A percentile compares a stretch with the other conserved stretches of the same genome.
Conservation (phyloP, 2,113 vertebrate genomes). For the Mus spicilegus region DNA sequence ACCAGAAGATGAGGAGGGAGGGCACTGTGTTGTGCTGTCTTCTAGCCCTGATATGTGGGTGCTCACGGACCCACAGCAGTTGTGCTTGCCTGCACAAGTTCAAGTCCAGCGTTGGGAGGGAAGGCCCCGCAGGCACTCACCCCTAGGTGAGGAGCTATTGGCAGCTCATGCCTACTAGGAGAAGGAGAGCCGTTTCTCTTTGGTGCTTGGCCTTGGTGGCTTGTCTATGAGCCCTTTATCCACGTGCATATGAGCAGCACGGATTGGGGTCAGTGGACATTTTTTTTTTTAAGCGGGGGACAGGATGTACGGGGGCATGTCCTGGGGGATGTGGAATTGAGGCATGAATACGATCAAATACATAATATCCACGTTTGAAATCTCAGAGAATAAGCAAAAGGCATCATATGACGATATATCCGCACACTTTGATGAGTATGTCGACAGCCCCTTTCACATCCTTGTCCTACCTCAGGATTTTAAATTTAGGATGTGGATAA, state of each 20-base stretch:
- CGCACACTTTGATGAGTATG: neutral
- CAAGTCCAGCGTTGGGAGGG: neutral
- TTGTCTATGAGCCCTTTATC: neutral
- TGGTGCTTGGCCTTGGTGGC: neutral
- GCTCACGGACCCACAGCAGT: too few species aligned
- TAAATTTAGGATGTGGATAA: slow-evolving; percentile 15
- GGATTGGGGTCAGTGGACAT: neutral
- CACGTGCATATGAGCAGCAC: neutral
- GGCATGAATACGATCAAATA: neutral
- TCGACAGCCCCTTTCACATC: neutral
- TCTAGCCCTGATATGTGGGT: neutral
- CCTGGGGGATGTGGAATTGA: neutral
- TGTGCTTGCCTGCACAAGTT: neutral
- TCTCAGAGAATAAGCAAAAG: neutral
- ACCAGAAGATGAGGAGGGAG: too few species aligned
- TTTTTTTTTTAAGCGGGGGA: neutral
- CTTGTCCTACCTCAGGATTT: neutral
- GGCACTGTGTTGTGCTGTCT: neutral
- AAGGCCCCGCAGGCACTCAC: neutral
- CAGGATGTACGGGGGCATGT: neutral
- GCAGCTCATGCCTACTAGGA: neutral
- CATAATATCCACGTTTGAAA: neutral
- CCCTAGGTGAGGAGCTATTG: neutral
- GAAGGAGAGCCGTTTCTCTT: neutral
- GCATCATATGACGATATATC: neutral